phyloP scores from a whole-genome alignment of 2,888 invertebrate genomes.

The Tetragnatha montana region DNA sequence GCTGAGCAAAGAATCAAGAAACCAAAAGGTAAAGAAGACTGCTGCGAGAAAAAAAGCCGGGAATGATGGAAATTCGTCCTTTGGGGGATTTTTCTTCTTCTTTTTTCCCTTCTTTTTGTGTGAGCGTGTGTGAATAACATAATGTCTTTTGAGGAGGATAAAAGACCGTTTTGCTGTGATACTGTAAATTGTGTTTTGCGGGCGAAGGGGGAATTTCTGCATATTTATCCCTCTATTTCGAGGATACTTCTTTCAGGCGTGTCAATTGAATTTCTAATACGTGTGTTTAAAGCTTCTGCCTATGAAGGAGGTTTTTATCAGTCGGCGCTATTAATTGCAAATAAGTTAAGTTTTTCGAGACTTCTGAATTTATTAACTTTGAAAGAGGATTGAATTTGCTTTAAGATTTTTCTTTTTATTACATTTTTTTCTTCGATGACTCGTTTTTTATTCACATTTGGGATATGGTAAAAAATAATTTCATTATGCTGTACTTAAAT shows the following conservation, averaged over 20 bases:
- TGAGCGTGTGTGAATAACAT: slow-evolving; percentile 59
- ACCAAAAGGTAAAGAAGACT: slow-evolving; percentile 66
- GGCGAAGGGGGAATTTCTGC: slow-evolving; percentile 41
- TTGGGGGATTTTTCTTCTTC: slow-evolving; percentile 64
- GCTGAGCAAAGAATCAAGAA: slow-evolving; percentile 67
- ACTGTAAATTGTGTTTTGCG: slow-evolving; percentile 57
- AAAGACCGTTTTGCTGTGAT: slow-evolving; percentile 65
- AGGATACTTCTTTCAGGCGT: neutral
- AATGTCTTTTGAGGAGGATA: slow-evolving; percentile 61
- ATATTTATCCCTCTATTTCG: slow-evolving; percentile 40
- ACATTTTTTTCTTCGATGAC: neutral
- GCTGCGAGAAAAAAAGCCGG: slow-evolving; percentile 27
- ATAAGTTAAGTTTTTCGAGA: neutral
- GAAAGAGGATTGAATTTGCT: neutral
- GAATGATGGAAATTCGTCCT: slow-evolving; percentile 66
- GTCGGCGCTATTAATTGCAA: neutral
- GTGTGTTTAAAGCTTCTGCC: neutral
- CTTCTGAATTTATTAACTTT: neutral
- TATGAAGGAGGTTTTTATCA: neutral
- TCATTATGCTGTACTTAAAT: no score
- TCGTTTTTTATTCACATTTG: no score
- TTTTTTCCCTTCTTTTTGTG: slow-evolving; percentile 24
- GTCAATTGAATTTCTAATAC: neutral
- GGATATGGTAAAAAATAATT: no score
- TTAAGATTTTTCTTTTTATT: neutral